Conservation (phyloP, 2,888 invertebrate genomes). For the Rhagonycha lutea region DNA sequence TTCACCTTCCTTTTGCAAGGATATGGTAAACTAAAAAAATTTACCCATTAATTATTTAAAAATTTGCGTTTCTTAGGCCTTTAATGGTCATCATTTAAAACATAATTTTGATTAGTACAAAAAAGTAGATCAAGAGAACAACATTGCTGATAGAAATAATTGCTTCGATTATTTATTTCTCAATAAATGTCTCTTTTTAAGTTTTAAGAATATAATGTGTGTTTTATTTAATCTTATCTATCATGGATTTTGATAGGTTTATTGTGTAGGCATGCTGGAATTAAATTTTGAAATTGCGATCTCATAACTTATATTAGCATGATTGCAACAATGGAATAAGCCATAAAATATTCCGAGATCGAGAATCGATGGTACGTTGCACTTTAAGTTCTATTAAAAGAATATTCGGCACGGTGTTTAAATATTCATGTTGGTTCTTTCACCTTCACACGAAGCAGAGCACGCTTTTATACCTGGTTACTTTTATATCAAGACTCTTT, state of each 20-base stretch:
- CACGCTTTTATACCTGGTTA: conserved; percentile 11
- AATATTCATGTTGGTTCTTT: conserved; percentile 17
- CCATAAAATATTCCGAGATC: neutral
- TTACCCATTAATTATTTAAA: neutral
- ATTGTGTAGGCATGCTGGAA: neutral
- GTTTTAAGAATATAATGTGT: neutral
- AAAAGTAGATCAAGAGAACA: neutral
- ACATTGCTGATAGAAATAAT: too few species aligned
- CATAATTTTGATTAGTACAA: neutral
- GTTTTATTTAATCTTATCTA: neutral
- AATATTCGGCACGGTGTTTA: conserved; percentile 16
- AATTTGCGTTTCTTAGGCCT: neutral
- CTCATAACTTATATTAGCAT: neutral
- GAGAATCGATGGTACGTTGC: conserved; percentile 3
- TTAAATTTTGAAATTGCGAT: neutral
- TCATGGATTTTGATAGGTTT: neutral
- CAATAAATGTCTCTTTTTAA: neutral
- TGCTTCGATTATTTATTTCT: too few species aligned
- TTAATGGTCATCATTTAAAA: neutral
- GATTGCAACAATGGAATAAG: neutral
- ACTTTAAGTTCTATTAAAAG: conserved; percentile 9
- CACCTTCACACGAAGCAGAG: conserved; percentile 19
- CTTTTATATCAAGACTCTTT: neutral
- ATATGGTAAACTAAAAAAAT: neutral
- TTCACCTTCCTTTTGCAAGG: neutral